Conservation (phyloP, 1,140 invertebrate species). For the Drosophila equinoxialis region DNA sequence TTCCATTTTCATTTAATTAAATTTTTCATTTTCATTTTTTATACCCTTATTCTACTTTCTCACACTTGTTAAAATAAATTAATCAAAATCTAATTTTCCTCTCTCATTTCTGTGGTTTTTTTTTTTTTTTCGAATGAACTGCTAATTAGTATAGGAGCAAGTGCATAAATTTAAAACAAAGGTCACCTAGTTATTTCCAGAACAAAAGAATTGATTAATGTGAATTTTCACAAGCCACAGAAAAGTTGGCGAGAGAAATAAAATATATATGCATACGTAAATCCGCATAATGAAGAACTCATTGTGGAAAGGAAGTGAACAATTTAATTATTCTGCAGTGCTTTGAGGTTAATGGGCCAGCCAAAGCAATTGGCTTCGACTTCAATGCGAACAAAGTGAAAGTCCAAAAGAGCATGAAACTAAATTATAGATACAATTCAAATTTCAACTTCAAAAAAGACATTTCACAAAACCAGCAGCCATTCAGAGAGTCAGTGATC, state of each 20-base stretch:
- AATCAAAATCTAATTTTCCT: constrained; percentile 3
- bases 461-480: constrained; percentile 19
- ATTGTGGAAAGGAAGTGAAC: constrained; percentile 72
- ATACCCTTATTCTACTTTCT: background rate
- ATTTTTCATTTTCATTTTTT: background rate
- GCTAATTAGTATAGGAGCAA: constrained; percentile 16
- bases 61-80: constrained; percentile 8
- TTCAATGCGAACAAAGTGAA: constrained; percentile 62
- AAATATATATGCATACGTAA: constrained; percentile 45
- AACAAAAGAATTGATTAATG: constrained; percentile 80
- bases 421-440: constrained; percentile 24
- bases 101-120: constrained; percentile 23
- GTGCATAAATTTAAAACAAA: constrained; percentile 59
- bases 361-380: constrained; percentile 35
- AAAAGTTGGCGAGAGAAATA: background rate
- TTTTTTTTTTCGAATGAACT: background rate
- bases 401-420: constrained; percentile 38
- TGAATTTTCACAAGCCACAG: constrained; percentile 58
- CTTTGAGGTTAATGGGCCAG: constrained; percentile 68
- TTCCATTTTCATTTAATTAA: constrained; percentile 7
- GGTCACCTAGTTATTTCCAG: constrained; percentile 65
- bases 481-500: background rate
- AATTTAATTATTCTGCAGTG: constrained; percentile 71
- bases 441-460: constrained; percentile 16
- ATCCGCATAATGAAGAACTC: constrained; percentile 66